These are phyloP conservation scores for Nymphicus hollandicus DNA, from an alignment of 2,113 vertebrate genomes.

Conservation along the genomic window DNA sequence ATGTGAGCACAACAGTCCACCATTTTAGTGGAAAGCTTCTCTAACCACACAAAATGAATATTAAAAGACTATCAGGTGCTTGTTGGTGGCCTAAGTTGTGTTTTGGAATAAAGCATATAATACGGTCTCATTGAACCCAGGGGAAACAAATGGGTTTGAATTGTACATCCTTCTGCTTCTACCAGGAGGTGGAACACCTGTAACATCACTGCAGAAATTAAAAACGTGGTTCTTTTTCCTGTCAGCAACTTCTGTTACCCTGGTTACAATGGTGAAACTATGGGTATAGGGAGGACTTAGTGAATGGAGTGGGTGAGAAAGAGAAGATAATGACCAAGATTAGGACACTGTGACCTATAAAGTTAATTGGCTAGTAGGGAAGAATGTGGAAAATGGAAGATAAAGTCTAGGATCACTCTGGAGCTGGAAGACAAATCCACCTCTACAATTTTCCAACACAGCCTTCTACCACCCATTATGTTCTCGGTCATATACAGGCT, in stretches of 20 bases:
- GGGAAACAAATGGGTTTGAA: not conserved
- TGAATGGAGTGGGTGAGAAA: not conserved
- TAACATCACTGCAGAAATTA: not conserved
- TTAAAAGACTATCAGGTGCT: not conserved
- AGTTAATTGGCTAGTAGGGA: not conserved
- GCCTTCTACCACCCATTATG: not conserved
- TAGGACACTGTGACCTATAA: not conserved
- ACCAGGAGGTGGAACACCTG: not conserved
- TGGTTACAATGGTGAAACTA: not conserved
- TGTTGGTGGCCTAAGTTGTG: not conserved
- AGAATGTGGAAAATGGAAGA: not conserved
- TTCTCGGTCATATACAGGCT: not conserved
- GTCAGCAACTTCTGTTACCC: not conserved
- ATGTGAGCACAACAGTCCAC: not conserved
- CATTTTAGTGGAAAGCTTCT: not conserved
- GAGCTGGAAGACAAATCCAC: not conserved
- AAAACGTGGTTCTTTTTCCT: not conserved
- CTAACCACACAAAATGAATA: not conserved
- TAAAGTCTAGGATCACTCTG: not conserved
- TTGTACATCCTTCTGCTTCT: not conserved
- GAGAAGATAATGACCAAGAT: not conserved
- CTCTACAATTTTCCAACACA: not conserved
- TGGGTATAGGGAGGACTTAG: not conserved
- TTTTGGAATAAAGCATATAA: not conserved
- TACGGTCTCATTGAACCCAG: not conserved